Conservation (phyloP, 2,888 invertebrate species). For the Lasius platythorax region DNA sequence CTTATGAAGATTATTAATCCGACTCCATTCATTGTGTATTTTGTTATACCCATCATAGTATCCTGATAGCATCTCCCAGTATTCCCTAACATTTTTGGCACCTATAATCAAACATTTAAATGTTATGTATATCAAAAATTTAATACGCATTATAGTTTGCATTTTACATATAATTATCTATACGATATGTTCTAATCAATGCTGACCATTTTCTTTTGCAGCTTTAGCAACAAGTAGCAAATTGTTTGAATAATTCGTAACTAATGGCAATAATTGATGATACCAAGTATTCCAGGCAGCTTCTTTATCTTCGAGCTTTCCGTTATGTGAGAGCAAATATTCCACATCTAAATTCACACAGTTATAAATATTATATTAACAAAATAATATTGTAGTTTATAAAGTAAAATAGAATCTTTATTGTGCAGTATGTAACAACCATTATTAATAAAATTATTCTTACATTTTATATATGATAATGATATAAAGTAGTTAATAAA, state of each 20-base stretch:
- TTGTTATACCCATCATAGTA: conserved; percentile 76
- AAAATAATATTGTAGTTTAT: not conserved
- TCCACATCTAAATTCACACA: conserved; percentile 75
- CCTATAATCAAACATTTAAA: conserved; percentile 65
- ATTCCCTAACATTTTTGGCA: conserved; percentile 70
- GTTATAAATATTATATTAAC: conserved; percentile 1
- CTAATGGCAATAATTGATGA: conserved; percentile 70
- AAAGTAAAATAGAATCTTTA: not conserved
- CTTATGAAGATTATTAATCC: conserved; percentile 73
- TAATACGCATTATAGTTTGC: not conserved
- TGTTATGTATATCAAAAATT: not conserved
- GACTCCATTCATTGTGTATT: conserved; percentile 74
- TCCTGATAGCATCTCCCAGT: conserved; percentile 82
- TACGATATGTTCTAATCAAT: not conserved
- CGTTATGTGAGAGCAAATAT: conserved; percentile 72
- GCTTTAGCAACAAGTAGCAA: conserved; percentile 77
- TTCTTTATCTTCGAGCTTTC: conserved; percentile 72
- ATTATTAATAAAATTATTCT: not conserved
- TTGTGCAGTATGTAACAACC: no score
- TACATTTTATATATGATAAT: not conserved
- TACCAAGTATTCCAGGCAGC: conserved; percentile 80
- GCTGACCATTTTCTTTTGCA: conserved; percentile 79
- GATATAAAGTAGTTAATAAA: not conserved
- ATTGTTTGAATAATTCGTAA: conserved; percentile 74
- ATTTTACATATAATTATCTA: not conserved